Evolutionary conservation across 2,888 invertebrate genomes (phyloP).

Genomic region (Leptinotarsa juncta): DNA sequence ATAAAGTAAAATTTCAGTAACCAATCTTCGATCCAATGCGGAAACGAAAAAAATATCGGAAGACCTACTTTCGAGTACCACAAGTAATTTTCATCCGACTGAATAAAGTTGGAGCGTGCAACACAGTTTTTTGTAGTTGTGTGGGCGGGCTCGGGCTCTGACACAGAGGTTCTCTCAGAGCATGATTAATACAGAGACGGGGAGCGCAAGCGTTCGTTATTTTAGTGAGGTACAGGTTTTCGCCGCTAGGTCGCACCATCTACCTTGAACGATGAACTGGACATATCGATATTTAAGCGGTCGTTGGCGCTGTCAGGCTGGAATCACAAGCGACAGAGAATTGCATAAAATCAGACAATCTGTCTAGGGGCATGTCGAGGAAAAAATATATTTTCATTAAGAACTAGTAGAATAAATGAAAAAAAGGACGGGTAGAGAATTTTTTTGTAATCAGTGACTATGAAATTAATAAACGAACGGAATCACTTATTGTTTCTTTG

Average conservation of each 20-base stretch:
- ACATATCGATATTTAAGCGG: neutral
- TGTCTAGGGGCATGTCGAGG: too few species aligned
- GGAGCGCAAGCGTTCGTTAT: conserved; percentile 33
- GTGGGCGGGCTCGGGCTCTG: conserved; percentile 36
- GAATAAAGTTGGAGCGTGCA: conserved; percentile 19
- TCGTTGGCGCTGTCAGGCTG: neutral
- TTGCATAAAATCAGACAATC: too few species aligned
- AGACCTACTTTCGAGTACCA: conserved; percentile 9
- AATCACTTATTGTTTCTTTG: too few species aligned
- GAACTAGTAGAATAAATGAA: too few species aligned
- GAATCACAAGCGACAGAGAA: too few species aligned
- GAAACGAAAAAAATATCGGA: neutral
- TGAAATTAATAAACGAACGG: too few species aligned
- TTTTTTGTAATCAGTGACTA: too few species aligned
- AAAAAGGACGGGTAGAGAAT: too few species aligned
- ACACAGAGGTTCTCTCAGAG: conserved; percentile 18
- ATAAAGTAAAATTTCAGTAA: neutral
- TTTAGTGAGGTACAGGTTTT: conserved; percentile 47
- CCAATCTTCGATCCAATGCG: neutral
- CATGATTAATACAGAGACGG: neutral
- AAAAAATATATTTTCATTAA: too few species aligned
- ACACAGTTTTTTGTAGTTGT: conserved; percentile 20
- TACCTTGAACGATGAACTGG: conserved; percentile 26
- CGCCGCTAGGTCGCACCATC: conserved; percentile 56
- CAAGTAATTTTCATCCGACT: conserved; percentile 11